Conservation (phyloP, 2,888 invertebrate genomes). For the Megalurothrips usitatus region DNA sequence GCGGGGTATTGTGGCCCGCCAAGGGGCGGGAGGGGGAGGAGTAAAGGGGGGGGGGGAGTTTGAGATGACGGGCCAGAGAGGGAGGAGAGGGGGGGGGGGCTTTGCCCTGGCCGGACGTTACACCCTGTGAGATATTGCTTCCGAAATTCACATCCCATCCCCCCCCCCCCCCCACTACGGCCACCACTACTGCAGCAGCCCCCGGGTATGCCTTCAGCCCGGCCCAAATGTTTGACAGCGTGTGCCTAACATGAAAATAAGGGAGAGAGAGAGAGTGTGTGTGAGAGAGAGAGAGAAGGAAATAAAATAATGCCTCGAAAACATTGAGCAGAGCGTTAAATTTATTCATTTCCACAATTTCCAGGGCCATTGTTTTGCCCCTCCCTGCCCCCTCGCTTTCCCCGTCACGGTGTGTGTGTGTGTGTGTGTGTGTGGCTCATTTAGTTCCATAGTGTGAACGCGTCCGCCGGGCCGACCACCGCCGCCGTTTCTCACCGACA, state of each 20-base stretch:
- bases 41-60: not conserved
- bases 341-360: not conserved
- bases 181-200: not conserved
- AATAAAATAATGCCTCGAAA: not conserved
- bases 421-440: no score
- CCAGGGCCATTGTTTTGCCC: not conserved
- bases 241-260: not conserved
- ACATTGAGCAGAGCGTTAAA: not conserved
- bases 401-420: no score
- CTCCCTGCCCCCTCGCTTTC: not conserved
- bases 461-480: no score
- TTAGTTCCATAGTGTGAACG: no score
- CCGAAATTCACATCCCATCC: not conserved
- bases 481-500: no score
- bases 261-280: not conserved
- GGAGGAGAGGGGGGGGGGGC: not conserved
- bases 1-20: not conserved
- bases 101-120: not conserved
- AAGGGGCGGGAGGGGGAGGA: not conserved
- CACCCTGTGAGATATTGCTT: conserved; percentile 18
- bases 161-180: not conserved
- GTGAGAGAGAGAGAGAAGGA: not conserved
- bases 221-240: not conserved
- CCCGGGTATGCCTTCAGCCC: no score
- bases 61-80: not conserved